A percentile compares a stretch with the other conserved stretches of the same genome.
phyloP scores from a whole-genome alignment of 2,113 vertebrate species.

The Calypte anna region DNA sequence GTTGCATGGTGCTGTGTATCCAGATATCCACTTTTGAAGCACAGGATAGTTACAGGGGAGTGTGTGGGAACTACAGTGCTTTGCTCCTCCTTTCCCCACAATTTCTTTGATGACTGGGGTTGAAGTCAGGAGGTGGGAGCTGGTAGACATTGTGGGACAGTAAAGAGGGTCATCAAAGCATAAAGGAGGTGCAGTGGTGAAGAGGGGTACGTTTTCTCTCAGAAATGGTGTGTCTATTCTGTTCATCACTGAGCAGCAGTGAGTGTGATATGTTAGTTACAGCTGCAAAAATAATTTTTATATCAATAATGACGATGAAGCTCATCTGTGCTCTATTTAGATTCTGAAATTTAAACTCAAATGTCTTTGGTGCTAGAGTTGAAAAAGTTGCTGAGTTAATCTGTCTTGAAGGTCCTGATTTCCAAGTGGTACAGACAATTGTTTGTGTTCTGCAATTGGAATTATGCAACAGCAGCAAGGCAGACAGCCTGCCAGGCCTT shows the following conservation, averaged over 20 bases:
- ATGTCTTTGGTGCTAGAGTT: neutral
- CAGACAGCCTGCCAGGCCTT: neutral
- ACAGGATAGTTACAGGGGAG: constrained; percentile 21
- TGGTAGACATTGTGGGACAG: neutral
- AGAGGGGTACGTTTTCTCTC: neutral
- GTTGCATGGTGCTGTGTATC: neutral
- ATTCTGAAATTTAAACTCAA: neutral
- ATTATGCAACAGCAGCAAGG: constrained; percentile 28
- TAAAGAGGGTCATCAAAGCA: neutral
- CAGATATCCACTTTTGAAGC: constrained; percentile 21
- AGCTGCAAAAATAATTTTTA: neutral
- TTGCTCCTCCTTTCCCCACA: constrained; percentile 53
- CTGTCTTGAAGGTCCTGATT: constrained; percentile 17
- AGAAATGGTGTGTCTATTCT: neutral
- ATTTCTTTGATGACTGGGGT: neutral
- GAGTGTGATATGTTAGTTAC: neutral
- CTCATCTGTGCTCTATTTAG: neutral
- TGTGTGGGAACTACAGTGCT: neutral
- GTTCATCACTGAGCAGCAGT: neutral
- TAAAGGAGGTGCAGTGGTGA: neutral
- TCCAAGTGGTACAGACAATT: constrained; percentile 47
- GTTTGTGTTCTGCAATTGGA: constrained; percentile 46
- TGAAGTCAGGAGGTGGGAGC: neutral
- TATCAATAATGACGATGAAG: neutral
- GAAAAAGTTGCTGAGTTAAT: constrained; percentile 45